These are phyloP conservation scores for Eupithecia exiguata DNA, from an alignment of 2,888 invertebrate genomes.

Conservation along the genomic window DNA sequence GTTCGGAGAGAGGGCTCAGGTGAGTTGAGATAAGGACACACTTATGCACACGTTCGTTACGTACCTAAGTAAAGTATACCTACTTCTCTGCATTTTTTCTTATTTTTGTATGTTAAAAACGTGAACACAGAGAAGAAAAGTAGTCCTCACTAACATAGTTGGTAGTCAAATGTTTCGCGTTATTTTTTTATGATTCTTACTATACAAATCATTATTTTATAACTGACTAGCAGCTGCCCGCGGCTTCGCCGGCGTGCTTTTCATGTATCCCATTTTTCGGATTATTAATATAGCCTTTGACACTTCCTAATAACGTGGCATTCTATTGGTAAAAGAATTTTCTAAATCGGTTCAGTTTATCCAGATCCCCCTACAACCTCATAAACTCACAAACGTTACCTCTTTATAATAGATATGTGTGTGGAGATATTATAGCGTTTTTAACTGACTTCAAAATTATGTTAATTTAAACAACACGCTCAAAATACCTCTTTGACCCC, in stretches of 20 bases:
- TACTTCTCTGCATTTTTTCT: neutral
- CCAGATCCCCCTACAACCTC: too few relatives aligned
- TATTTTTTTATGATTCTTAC: neutral
- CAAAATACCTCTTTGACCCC: neutral
- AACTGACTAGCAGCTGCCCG: too few relatives aligned
- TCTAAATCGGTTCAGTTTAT: too few relatives aligned
- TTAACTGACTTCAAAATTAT: too few relatives aligned
- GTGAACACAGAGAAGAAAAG: neutral
- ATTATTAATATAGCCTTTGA: too few relatives aligned
- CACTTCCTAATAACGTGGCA: too few relatives aligned
- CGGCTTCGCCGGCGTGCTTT: too few relatives aligned
- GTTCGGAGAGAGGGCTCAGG: constrained; percentile 67
- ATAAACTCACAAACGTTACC: too few relatives aligned
- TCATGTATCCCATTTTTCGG: too few relatives aligned
- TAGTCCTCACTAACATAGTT: neutral
- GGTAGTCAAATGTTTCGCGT: neutral
- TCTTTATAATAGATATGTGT: too few relatives aligned
- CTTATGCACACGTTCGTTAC: neutral
- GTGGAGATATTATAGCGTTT: too few relatives aligned
- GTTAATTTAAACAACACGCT: neutral
- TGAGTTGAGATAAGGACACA: constrained; percentile 40
- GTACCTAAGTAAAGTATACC: neutral
- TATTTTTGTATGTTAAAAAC: neutral
- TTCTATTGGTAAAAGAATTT: too few relatives aligned
- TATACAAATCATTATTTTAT: neutral